Evolutionary conservation across 2,888 invertebrate genomes (phyloP), one percentile per base, ranked within the genome.

Genomic region (Phengaris alcon): DNA sequence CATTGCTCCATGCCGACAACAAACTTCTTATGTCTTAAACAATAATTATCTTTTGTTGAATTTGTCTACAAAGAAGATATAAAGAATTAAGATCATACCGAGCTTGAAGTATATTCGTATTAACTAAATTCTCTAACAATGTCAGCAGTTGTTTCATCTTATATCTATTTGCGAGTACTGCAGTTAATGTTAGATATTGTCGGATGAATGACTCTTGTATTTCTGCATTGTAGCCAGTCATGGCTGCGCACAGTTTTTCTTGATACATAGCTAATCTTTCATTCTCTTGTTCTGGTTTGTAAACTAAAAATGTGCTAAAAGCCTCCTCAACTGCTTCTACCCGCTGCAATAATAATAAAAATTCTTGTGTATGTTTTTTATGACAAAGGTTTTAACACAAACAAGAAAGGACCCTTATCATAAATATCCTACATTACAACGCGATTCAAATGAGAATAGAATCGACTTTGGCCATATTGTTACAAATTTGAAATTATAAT

Each of bases 241-340:
- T 95, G 0, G 95, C 94, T 15, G 91, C 91, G 75, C 95, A 95
- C 55, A 98, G 88, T 79, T 96, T 96, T 79, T 95, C 95, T 80
- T 96, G 95, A 89, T 96, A 96, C 83, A 93, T 89, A 59, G 94
- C 88, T 51, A 96, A 90, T 85, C 96, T 96, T 80, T 96, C 96
- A 79, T 92, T 94, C 84, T 97, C 96, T 76, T 94, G 94, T 74
- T 95, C 95, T 22, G 95, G 94, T 80, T 96, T 95, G 83, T 97
- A 96, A 1, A 97, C 96, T 77, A 98, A 94, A 82, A 97, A 97
- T 82, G 97, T 97, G 85, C 97, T 97, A 84, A 99, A 98, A 0
- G 97, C 97, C 88, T 98, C 97, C 84, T 98, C 98, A 54, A 97
- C 96, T 0, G 96, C 95, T 84, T 97, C 97, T 8, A 97, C 96